A percentile compares a stretch with the other conserved stretches of the same genome.
phyloP scores from a whole-genome alignment of 2,888 invertebrate species.

The Esperia sulphurella region DNA sequence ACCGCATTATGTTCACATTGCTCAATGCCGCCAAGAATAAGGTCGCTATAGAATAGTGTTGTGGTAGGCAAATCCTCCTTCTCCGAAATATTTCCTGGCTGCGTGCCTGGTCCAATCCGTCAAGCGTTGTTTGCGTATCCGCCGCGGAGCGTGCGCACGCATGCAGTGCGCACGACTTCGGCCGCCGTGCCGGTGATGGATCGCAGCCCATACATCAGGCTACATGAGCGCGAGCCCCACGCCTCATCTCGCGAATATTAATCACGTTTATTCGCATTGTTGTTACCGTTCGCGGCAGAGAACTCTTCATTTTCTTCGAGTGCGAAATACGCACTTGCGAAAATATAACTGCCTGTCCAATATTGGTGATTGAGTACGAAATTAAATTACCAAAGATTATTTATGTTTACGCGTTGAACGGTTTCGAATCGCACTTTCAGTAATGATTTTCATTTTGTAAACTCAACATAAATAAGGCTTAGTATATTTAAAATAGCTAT shows the following conservation, averaged over 20 bases:
- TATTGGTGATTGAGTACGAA: too few relatives aligned
- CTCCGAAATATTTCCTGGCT: too few relatives aligned
- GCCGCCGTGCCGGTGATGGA: slow-evolving; percentile 40
- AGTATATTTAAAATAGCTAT: too few relatives aligned
- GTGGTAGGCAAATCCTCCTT: too few relatives aligned
- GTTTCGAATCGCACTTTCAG: background rate
- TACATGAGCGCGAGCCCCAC: slow-evolving; percentile 17
- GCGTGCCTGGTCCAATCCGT: slow-evolving; percentile 21
- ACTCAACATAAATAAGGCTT: too few relatives aligned
- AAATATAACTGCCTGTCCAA: too few relatives aligned
- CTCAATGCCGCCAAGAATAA: too few relatives aligned
- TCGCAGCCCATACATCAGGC: slow-evolving; percentile 47
- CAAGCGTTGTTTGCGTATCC: slow-evolving; percentile 31
- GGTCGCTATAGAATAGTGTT: too few relatives aligned
- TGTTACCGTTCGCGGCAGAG: slow-evolving; percentile 29
- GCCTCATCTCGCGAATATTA: slow-evolving; percentile 51
- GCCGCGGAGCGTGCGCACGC: slow-evolving; percentile 39
- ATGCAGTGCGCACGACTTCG: slow-evolving; percentile 32
- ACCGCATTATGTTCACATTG: too few relatives aligned
- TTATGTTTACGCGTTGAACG: too few relatives aligned
- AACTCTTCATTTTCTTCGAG: slow-evolving; percentile 43
- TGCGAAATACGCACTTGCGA: slow-evolving; percentile 13
- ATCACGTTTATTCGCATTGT: slow-evolving; percentile 41
- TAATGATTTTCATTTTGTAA: too few relatives aligned
- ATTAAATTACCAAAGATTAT: too few relatives aligned